Conservation (phyloP, 2,113 vertebrate species). For the Etheostoma cragini region DNA sequence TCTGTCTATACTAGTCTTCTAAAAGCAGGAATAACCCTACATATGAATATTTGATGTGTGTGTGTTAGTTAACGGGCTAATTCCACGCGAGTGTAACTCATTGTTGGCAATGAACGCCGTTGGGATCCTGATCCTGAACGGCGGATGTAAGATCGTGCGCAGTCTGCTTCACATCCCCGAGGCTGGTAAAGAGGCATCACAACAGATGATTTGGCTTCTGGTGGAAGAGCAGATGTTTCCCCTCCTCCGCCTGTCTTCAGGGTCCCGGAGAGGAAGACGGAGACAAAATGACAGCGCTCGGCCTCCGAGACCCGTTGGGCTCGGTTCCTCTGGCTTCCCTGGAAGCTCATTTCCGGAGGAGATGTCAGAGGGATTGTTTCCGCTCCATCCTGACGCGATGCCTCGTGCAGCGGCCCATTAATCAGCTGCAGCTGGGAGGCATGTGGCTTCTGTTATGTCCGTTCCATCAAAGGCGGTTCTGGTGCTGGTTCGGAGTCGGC, state of each 20-base stretch:
- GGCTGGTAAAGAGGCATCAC: background rate
- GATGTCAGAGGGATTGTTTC: slow-evolving; percentile 27
- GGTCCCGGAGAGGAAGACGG: background rate
- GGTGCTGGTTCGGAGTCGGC: too few relatives aligned
- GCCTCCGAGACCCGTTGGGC: background rate
- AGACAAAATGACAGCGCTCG: background rate
- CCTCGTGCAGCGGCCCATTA: background rate
- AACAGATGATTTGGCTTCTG: background rate
- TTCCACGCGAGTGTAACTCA: too few relatives aligned
- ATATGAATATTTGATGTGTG: too few relatives aligned
- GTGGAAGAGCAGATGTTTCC: slow-evolving; percentile 9
- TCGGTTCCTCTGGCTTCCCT: background rate
- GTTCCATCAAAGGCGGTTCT: too few relatives aligned
- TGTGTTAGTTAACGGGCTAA: too few relatives aligned
- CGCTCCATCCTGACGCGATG: background rate
- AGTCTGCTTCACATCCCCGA: background rate
- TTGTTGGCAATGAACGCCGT: too few relatives aligned
- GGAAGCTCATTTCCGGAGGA: slow-evolving; percentile 29
- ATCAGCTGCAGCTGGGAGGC: slow-evolving; percentile 24
- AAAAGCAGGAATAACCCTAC: too few relatives aligned
- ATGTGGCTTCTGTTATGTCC: background rate
- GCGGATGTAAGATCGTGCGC: too few relatives aligned
- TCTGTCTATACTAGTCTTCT: fast-evolving
- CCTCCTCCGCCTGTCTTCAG: background rate
- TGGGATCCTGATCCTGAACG: too few relatives aligned